Evolutionary conservation across 2,113 vertebrate genomes (phyloP).

Genomic region (Petroica traversi): DNA sequence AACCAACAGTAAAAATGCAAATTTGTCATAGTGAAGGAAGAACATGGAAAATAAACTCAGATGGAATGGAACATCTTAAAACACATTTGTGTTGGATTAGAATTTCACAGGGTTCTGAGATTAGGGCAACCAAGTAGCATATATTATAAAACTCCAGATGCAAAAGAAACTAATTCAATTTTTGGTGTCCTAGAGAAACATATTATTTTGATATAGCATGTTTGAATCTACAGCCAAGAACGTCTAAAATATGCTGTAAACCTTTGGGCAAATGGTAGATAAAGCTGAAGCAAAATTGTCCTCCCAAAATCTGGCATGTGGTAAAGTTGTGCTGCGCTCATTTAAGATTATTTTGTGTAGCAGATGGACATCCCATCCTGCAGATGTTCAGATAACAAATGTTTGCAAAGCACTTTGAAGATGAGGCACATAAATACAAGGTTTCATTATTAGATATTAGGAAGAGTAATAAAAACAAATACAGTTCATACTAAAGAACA

Average conservation of each 20-base stretch:
- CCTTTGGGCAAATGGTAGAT: not conserved
- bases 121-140: not conserved
- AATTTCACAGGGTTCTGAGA: not conserved
- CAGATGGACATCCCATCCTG: not conserved
- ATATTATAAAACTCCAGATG: not conserved
- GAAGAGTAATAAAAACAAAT: constrained; percentile 24
- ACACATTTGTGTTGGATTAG: not conserved
- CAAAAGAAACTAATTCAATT: not conserved
- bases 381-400: constrained; percentile 32
- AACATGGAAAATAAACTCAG: not conserved
- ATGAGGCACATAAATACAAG: constrained; percentile 8
- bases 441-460: constrained; percentile 41
- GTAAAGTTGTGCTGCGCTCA: not conserved
- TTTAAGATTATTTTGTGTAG: not conserved
- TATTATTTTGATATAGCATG: not conserved
- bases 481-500: not conserved
- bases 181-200: not conserved
- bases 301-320: not conserved
- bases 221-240: not conserved
- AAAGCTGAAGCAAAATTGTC: not conserved
- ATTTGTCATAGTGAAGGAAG: not conserved
- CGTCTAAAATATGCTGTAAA: not conserved
- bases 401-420: constrained; percentile 35
- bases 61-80: not conserved
- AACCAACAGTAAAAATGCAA: not conserved